Evolutionary conservation across 64 coral and sea anemone species (phyloP), one percentile per base, ranked within the genome.

Genomic region (Actinia equina): DNA sequence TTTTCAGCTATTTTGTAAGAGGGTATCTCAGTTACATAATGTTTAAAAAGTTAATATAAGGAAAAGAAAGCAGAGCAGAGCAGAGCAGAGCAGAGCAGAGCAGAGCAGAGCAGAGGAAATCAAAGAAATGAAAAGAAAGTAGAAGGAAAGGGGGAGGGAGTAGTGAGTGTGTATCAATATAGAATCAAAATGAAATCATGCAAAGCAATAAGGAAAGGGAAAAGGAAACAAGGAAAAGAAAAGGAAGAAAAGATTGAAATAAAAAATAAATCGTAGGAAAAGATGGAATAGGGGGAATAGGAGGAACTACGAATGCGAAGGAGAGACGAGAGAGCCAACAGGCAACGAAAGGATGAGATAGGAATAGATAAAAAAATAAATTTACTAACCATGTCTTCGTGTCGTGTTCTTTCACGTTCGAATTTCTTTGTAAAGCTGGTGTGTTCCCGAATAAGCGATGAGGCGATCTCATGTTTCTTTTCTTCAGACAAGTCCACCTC

Each of bases 401-500:
- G 96, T 52, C 96, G 84, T 16, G 89, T 98, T 93, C 93, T 80
- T 76, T 98, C 96, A 3, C 93, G 90, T 43, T 98, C 93, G 82
- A 98, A 90, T 64, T 94, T 94, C 96, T 94, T 93, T 64, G 93
- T 93, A 51, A 98, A 88, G 62, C 91, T 98, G 8, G 96, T 98
- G 53, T 95, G 96, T 59, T 95, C 96, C 13, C 96, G 93, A 3
- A 98, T 77, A 1, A 98, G 85, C 22, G 96, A 98, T 17, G 90
- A 89, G 3, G 95, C 91, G 30, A 98, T 98, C 62, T 94, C 93
- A 17, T 86, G 82, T 52, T 98, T 87, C 22, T 98, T 98, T 51
- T 98, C 96, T 67, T 98, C 93, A 13, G 96, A 98, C 17, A 98
- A 67, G 3, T 98, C 96, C 12, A 98, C 96, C 20, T 98, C 96